These are phyloP conservation scores for Pardosa pseudoannulata DNA, from an alignment of 2,888 invertebrate genomes.

Conservation along the genomic window DNA sequence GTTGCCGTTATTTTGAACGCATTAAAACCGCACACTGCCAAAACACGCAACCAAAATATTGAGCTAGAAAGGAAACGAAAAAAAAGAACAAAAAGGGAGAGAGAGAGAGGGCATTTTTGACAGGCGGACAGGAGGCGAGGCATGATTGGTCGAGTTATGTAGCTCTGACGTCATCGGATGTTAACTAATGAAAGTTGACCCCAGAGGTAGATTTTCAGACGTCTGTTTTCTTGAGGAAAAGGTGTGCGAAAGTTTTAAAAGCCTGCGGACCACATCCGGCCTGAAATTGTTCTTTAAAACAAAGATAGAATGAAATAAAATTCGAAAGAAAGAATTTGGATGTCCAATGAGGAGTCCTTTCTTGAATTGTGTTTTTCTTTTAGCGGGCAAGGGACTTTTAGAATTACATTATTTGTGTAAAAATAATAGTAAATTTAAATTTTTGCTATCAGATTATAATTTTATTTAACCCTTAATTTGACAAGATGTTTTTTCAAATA, in stretches of 20 bases:
- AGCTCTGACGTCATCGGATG: slow-evolving; percentile 25
- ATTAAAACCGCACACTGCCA: neutral
- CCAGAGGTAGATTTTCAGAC: slow-evolving; percentile 1
- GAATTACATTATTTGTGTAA: too few species aligned
- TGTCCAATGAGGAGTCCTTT: too few species aligned
- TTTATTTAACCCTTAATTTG: too few species aligned
- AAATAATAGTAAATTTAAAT: too few species aligned
- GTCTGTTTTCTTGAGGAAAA: neutral
- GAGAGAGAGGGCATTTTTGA: neutral
- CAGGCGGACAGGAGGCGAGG: neutral
- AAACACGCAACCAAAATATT: slow-evolving; percentile 13
- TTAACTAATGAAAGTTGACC: slow-evolving; percentile 24
- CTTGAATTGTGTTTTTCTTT: too few species aligned
- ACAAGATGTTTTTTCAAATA: too few species aligned
- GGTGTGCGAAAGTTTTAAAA: neutral
- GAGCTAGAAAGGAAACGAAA: neutral
- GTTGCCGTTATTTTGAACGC: neutral
- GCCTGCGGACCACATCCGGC: neutral
- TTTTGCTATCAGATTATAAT: too few species aligned
- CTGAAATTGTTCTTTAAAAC: too few species aligned
- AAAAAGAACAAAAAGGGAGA: too few species aligned
- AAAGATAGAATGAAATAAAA: too few species aligned
- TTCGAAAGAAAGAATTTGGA: too few species aligned
- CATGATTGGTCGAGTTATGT: neutral
- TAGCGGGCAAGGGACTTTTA: too few species aligned